These are phyloP conservation scores for Patagioenas fasciata DNA, from an alignment of 2,113 vertebrate genomes.

Conservation along the genomic window DNA sequence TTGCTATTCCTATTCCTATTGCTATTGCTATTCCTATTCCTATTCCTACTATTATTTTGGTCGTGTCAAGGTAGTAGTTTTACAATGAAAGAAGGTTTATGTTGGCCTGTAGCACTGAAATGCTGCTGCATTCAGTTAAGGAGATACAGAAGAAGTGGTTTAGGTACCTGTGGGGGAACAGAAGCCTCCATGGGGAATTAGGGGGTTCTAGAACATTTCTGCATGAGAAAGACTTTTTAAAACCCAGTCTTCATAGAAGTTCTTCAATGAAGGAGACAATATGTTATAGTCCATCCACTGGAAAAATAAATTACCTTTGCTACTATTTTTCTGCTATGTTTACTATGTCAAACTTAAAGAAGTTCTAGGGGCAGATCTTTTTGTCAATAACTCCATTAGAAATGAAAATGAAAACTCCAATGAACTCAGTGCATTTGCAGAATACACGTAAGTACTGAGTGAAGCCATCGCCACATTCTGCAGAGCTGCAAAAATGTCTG, in stretches of 20 bases:
- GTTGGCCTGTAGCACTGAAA: not conserved
- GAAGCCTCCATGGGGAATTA: not conserved
- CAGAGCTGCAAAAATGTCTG: not conserved
- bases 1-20: no score
- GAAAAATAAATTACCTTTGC: not conserved
- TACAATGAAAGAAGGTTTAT: not conserved
- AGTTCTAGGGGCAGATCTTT: not conserved
- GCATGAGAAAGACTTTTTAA: not conserved
- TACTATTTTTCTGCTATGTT: not conserved
- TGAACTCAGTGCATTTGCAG: not conserved
- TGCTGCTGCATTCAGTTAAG: not conserved
- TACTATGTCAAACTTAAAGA: not conserved
- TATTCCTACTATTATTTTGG: not conserved
- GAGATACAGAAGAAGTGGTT: not conserved
- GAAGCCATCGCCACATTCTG: not conserved
- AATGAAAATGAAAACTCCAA: not conserved
- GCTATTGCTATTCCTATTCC: no score
- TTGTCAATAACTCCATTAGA: not conserved
- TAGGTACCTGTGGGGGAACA: not conserved
- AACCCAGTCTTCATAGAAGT: not conserved
- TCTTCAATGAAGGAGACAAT: not conserved
- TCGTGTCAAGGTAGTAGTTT: not conserved
- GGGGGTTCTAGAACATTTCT: not conserved
- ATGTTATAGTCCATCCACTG: not conserved
- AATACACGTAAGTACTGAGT: not conserved